Base-by-base conservation (phyloP, 1,140 invertebrate genomes). In the Meloidogyne floridensis region DNA sequence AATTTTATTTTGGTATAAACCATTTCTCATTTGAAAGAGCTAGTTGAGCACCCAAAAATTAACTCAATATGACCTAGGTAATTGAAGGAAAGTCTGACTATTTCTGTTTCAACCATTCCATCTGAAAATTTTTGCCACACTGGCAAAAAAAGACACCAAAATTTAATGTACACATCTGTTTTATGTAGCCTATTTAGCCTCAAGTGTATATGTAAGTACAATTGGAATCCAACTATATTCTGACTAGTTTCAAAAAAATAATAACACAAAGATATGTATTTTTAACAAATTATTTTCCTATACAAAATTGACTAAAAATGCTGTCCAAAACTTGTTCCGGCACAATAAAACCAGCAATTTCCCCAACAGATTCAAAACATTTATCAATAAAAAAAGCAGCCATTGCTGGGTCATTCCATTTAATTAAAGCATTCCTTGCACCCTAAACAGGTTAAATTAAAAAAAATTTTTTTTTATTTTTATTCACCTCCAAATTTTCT, bases 261-360 rank as follows among this genome's bases (percentile, higher is more conserved):
- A 54, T 9, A 54, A n/a, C 7, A n/a, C 0, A 65, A 65, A 65
- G 7, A 65, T 54, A 47, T 47, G 47, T 54, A 54, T 11, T 54
- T 54, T 54, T n/a, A 65, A 7, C n/a, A 73, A 74, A 74, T 84
- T 84, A 88, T 82, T 88, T 88, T 11, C 88, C 88, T 54, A 88
- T 89, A 80, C 87, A 89, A 83, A 90, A 88, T 70, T 83, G 56
- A n/a, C 72, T 80, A 81, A 88, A 88, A 69, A 88, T 82, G 47
- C 69, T 78, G 72, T 88, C 85, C 18, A 88, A 73, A 70, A 88
- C 77, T 54, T 81, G 56, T 75, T 88, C 87, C 42, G 79, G 84
- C 6, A 85, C 84, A 72, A 85, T 86, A 59, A 59, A 75, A 9
- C 88, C 87, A 51, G 87, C 72, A 43, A 88, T 82, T 80, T 89